These are phyloP conservation scores for Gulo gulo DNA, from an alignment of 2,113 vertebrate genomes.

Conservation along the genomic window DNA sequence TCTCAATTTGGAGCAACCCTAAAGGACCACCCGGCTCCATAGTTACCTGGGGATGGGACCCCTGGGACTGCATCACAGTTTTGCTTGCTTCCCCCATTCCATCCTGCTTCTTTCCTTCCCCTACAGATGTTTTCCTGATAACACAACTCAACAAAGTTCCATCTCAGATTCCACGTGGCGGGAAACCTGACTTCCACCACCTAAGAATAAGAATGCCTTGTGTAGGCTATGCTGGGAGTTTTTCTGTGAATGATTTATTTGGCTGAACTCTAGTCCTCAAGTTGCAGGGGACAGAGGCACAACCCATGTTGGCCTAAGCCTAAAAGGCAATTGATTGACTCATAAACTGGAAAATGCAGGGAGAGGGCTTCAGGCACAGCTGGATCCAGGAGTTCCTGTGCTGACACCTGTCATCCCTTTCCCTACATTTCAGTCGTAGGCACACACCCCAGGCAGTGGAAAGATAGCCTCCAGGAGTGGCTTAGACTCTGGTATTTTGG, in stretches of 20 bases:
- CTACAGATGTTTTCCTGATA: background rate
- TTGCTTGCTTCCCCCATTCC: too few relatives aligned
- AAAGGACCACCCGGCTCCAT: too few relatives aligned
- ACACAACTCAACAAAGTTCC: background rate
- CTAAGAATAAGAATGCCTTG: background rate
- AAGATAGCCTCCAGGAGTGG: background rate
- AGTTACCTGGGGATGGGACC: fast-evolving
- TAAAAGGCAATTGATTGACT: background rate
- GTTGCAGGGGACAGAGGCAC: background rate
- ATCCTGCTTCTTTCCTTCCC: background rate
- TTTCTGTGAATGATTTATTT: background rate
- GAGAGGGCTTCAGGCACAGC: background rate
- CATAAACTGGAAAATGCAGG: background rate
- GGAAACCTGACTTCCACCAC: background rate
- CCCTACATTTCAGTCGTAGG: background rate
- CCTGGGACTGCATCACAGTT: background rate
- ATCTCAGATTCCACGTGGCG: background rate
- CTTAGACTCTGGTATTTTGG: background rate
- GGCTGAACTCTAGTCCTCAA: background rate
- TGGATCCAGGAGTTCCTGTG: background rate
- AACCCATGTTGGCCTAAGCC: background rate
- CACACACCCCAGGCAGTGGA: background rate
- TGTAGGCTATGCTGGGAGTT: background rate
- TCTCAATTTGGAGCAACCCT: background rate
- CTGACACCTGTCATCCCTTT: background rate